These are phyloP conservation scores for Noctua comes DNA, from an alignment of 2,888 invertebrate genomes.

Conservation along the genomic window DNA sequence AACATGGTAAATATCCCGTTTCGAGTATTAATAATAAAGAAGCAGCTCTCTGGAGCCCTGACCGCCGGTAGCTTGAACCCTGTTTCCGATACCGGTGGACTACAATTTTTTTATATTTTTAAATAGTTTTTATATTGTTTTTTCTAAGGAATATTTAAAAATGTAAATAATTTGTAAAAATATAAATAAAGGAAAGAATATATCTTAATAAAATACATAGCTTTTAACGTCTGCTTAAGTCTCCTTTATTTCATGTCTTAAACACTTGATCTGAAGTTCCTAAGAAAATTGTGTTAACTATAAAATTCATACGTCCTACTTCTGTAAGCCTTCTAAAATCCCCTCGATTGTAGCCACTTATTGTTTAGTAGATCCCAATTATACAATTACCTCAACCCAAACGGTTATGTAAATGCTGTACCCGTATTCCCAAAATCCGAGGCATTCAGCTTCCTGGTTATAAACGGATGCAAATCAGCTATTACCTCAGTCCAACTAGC, in stretches of 20 bases:
- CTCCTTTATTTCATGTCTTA: too few relatives aligned
- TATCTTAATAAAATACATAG: neutral
- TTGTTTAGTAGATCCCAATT: neutral
- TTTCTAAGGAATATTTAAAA: too few relatives aligned
- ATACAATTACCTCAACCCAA: neutral
- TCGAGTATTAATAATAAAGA: too few relatives aligned
- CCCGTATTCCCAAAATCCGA: slow-evolving; percentile 23
- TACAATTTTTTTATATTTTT: too few relatives aligned
- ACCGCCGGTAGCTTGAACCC: too few relatives aligned
- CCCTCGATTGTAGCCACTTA: neutral
- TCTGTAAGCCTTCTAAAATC: neutral
- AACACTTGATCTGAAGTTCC: neutral
- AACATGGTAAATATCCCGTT: too few relatives aligned
- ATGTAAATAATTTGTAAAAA: too few relatives aligned
- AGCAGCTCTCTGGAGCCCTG: too few relatives aligned
- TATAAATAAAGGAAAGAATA: too few relatives aligned
- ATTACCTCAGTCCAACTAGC: slow-evolving; percentile 22
- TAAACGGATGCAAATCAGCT: slow-evolving; percentile 35
- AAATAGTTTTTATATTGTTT: too few relatives aligned
- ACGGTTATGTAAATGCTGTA: neutral
- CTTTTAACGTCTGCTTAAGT: too few relatives aligned
- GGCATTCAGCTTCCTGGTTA: slow-evolving; percentile 1
- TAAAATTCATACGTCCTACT: neutral
- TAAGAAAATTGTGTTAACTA: neutral
- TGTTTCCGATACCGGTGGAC: too few relatives aligned